Percentiles rank a stretch among this genome's conserved stretches.
These are phyloP conservation scores for Uromys caudimaculatus DNA, from an alignment of 2,797 vertebrate genomes.

Conservation along the genomic window DNA sequence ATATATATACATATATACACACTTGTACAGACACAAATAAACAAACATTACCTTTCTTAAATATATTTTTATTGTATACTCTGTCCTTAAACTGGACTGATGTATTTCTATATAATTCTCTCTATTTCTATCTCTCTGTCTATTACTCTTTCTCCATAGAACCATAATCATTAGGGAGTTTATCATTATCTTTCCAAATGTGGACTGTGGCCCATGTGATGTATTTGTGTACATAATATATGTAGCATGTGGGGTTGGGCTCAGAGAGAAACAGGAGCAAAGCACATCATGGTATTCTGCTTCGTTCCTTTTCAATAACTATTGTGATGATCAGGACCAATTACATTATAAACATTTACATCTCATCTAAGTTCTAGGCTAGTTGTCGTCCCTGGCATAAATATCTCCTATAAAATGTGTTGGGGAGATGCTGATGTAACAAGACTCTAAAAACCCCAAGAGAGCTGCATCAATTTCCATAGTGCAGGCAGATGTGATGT, in stretches of 20 bases:
- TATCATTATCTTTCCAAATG: constrained; percentile 11
- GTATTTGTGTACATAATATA: neutral
- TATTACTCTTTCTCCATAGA: neutral
- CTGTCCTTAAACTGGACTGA: neutral
- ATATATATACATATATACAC: neutral
- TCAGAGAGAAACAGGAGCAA: constrained; percentile 67
- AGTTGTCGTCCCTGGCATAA: neutral
- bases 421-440: constrained; percentile 59
- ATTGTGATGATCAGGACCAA: neutral
- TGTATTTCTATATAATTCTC: neutral
- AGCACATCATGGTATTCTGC: constrained; percentile 55
- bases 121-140: neutral
- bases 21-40: neutral
- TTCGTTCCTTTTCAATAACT: constrained; percentile 54
- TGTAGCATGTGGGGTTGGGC: neutral
- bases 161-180: neutral
- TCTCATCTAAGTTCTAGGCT: neutral
- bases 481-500: constrained; percentile 66
- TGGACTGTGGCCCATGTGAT: neutral
- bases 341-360: neutral
- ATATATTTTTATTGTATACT: neutral
- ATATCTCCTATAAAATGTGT: constrained; percentile 61
- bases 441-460: constrained; percentile 31
- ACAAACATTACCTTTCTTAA: neutral
- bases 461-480: constrained; percentile 18